Conservation (phyloP, 1,140 invertebrate genomes). For the Spodoptera litura region DNA sequence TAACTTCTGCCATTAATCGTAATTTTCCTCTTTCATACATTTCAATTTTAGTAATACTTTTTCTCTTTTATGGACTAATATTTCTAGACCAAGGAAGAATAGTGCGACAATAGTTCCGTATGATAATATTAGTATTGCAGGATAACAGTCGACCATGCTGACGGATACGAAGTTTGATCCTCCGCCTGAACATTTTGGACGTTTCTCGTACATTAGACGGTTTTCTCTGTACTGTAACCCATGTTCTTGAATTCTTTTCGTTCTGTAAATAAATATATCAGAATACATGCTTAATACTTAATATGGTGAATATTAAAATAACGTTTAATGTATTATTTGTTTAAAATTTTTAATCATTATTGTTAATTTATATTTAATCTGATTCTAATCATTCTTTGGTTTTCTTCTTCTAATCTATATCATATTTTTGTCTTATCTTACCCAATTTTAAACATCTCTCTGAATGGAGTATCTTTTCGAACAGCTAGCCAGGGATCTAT, state of each 20-base stretch:
- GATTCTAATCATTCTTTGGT: no score
- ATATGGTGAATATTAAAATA: no score
- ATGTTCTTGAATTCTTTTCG: slow-evolving; percentile 87
- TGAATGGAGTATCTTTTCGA: slow-evolving; percentile 87
- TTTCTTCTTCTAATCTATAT: background rate
- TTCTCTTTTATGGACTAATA: slow-evolving; percentile 32
- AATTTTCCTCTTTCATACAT: background rate
- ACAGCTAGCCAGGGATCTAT: slow-evolving; percentile 87
- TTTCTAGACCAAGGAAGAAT: slow-evolving; percentile 29
- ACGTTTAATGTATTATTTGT: no score
- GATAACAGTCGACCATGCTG: slow-evolving; percentile 86
- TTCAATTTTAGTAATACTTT: background rate
- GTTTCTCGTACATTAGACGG: slow-evolving; percentile 86
- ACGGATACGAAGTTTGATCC: slow-evolving; percentile 87
- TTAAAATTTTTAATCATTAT: no score
- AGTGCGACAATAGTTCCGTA: slow-evolving; percentile 78
- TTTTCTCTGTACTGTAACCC: slow-evolving; percentile 87
- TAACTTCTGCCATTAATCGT: background rate
- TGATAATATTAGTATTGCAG: slow-evolving; percentile 78
- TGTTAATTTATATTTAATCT: no score
- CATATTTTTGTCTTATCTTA: slow-evolving; percentile 55
- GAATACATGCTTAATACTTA: no score
- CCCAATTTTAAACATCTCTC: slow-evolving; percentile 88
- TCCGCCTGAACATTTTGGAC: slow-evolving; percentile 86
- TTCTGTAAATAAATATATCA: slow-evolving; percentile 69